Evolutionary conservation across 2,797 vertebrate genomes (phyloP).

Genomic region (Clarias platycephalus): DNA sequence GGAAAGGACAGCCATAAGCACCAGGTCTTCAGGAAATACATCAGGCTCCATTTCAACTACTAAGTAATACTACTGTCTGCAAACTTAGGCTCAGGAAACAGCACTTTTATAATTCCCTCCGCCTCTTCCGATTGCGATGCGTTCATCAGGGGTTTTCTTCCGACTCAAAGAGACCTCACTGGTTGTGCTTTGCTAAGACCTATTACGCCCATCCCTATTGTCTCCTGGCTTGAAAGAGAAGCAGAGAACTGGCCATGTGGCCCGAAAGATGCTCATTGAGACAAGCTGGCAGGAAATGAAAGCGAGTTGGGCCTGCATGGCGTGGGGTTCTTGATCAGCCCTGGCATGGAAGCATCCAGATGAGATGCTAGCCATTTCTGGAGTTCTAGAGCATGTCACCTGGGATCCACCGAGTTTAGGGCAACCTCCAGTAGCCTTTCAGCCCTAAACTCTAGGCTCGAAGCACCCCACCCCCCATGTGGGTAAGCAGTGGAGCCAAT

Average conservation of each 20-base stretch:
- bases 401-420: conserved; percentile 72
- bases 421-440: conserved; percentile 30
- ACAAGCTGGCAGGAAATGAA: conserved; percentile 66
- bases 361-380: conserved; percentile 73
- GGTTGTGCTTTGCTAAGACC: conserved; percentile 40
- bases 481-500: conserved; percentile 74
- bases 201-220: conserved; percentile 32
- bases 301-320: conserved; percentile 59
- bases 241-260: conserved; percentile 34
- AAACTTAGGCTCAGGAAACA: conserved; percentile 42
- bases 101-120: conserved; percentile 3
- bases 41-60: background rate
- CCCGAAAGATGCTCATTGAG: conserved; percentile 58
- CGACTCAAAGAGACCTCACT: conserved; percentile 21
- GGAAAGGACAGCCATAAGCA: conserved; percentile 18
- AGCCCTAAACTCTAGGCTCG: conserved; percentile 56
- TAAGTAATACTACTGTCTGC: conserved; percentile 21
- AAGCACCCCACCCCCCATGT: conserved; percentile 44
- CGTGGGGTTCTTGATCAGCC: conserved; percentile 65
- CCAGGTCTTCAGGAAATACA: conserved; percentile 25
- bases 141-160: conserved; percentile 11
- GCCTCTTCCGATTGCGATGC: background rate
- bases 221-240: conserved; percentile 32
- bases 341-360: conserved; percentile 67
- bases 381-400: conserved; percentile 64